Evolutionary conservation across 1,140 invertebrate species (phyloP).

Genomic region (Drosophila nasuta): DNA sequence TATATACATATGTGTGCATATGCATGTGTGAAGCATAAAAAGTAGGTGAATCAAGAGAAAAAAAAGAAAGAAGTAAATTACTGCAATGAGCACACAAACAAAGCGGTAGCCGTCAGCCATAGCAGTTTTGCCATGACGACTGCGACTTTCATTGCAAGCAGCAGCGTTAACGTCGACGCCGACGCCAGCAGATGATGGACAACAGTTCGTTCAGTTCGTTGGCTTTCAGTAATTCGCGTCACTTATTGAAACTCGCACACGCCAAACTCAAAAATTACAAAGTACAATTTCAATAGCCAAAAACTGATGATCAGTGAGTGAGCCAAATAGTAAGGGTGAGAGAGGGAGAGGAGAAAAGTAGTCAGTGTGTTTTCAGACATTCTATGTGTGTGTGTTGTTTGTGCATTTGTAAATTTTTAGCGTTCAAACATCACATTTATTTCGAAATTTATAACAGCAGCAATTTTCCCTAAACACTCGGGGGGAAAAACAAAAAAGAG

Average conservation of each 20-base stretch:
- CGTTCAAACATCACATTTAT: slow-evolving; percentile 48
- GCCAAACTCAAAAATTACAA: slow-evolving; percentile 17
- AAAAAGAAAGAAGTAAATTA: slow-evolving; percentile 61
- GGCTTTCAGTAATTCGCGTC: slow-evolving; percentile 57
- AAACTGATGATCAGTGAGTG: too few species aligned
- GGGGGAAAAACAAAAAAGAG: slow-evolving; percentile 9
- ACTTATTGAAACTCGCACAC: slow-evolving; percentile 40
- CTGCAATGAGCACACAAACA: slow-evolving; percentile 62
- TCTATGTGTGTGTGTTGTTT: slow-evolving; percentile 10
- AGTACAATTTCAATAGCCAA: too few species aligned
- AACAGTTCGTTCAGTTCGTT: slow-evolving; percentile 37
- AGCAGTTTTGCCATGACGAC: slow-evolving; percentile 62
- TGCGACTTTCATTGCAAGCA: slow-evolving; percentile 59
- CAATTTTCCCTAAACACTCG: slow-evolving; percentile 21
- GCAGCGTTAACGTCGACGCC: neutral
- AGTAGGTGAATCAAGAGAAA: slow-evolving; percentile 57
- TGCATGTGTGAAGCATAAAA: slow-evolving; percentile 67
- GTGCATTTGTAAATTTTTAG: slow-evolving; percentile 52
- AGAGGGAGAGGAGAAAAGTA: neutral
- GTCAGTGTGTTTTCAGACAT: slow-evolving; percentile 37
- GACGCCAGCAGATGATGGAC: slow-evolving; percentile 37
- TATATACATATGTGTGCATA: slow-evolving; percentile 22
- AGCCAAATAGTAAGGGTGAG: too few species aligned
- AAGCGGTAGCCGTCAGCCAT: slow-evolving; percentile 33
- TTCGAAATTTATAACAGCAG: slow-evolving; percentile 38